Percentiles rank a stretch among this genome's conserved stretches.
These are phyloP conservation scores for Ectropis crepuscularia DNA, from an alignment of 2,888 invertebrate species.

Conservation along the genomic window DNA sequence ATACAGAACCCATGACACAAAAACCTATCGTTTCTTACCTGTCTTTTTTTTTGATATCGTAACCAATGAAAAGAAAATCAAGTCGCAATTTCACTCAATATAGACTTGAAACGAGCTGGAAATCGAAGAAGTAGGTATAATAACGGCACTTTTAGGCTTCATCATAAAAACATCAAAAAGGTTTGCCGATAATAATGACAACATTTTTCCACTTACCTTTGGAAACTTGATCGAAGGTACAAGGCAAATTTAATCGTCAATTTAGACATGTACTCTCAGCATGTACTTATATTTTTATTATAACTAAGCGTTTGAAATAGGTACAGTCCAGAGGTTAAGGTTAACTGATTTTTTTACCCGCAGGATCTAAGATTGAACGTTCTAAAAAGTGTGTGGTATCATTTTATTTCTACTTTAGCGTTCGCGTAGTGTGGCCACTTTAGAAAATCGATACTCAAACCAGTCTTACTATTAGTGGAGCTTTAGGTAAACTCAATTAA, in stretches of 20 bases:
- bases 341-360: too few relatives aligned
- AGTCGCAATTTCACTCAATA: slow-evolving; percentile 11
- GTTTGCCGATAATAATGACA: slow-evolving; percentile 12
- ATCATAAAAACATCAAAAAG: slow-evolving; percentile 17
- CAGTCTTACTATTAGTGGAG: too few relatives aligned
- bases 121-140: slow-evolving; percentile 11
- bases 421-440: too few relatives aligned
- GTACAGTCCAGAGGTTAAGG: too few relatives aligned
- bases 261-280: background rate
- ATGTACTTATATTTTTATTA: background rate
- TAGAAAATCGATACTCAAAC: too few relatives aligned
- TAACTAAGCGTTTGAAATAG: too few relatives aligned
- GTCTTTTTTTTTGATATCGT: slow-evolving; percentile 18
- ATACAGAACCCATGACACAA: slow-evolving; percentile 2
- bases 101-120: slow-evolving; percentile 12
- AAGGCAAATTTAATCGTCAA: background rate
- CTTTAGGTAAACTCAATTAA: too few relatives aligned
- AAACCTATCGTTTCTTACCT: slow-evolving; percentile 1
- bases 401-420: too few relatives aligned
- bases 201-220: slow-evolving; percentile 6
- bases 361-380: too few relatives aligned
- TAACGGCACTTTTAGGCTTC: slow-evolving; percentile 18
- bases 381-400: too few relatives aligned
- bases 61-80: slow-evolving; percentile 23
- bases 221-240: slow-evolving; percentile 4